Conservation (phyloP, 2,797 vertebrate genomes). For the Hyperoplus immaculatus region DNA sequence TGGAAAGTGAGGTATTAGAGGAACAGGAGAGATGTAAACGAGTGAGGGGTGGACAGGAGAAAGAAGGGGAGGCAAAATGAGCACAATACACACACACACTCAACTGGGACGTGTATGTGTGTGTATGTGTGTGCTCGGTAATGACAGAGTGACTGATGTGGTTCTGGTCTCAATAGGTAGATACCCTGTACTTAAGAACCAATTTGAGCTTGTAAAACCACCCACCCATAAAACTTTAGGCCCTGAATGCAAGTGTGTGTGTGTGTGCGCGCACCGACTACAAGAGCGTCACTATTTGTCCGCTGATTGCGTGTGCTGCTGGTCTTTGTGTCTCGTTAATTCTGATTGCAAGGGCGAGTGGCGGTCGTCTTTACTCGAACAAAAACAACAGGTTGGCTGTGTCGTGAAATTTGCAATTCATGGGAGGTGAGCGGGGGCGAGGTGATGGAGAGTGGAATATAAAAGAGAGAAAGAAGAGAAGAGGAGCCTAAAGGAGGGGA, state of each 20-base stretch:
- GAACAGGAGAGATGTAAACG: constrained; percentile 39
- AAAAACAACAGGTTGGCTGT: constrained; percentile 67
- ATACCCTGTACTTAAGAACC: constrained; percentile 78
- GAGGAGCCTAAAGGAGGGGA: constrained; percentile 38
- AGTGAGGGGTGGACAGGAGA: constrained; percentile 18
- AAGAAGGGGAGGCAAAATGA: constrained; percentile 43
- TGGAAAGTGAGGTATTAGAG: constrained; percentile 30
- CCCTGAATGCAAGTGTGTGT: constrained; percentile 38
- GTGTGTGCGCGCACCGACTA: background rate
- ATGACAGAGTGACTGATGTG: constrained; percentile 74
- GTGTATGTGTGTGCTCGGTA: constrained; percentile 59
- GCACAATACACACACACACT: constrained; percentile 31
- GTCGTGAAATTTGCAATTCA: constrained; percentile 51
- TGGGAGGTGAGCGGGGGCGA: constrained; percentile 37
- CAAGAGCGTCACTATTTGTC: constrained; percentile 50
- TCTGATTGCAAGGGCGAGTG: constrained; percentile 69
- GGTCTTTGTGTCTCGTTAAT: constrained; percentile 66
- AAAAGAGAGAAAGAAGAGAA: constrained; percentile 9
- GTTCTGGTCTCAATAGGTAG: constrained; percentile 67
- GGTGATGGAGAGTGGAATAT: constrained; percentile 33
- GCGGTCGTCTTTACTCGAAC: constrained; percentile 15
- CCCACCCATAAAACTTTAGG: constrained; percentile 69
- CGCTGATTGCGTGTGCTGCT: constrained; percentile 49
- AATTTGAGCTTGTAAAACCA: constrained; percentile 80
- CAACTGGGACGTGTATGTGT: constrained; percentile 43